Percentiles rank a stretch among this genome's conserved stretches.
Evolutionary conservation across 2,888 invertebrate genomes (phyloP).

Genomic region (Stenodema calcarata): DNA sequence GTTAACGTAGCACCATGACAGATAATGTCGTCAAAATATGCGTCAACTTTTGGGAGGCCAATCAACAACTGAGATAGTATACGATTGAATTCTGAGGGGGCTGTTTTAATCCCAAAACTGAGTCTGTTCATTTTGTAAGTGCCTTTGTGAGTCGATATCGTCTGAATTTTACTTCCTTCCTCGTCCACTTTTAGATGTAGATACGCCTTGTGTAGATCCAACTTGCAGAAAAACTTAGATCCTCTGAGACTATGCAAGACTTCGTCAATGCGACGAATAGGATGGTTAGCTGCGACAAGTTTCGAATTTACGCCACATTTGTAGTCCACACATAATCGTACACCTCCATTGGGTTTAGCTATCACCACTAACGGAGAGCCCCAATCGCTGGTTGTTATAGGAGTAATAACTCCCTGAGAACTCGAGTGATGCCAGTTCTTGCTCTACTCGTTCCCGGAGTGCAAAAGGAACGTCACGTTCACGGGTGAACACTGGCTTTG

Average conservation of each 20-base stretch:
- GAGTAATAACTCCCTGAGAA: slow-evolving; percentile 31
- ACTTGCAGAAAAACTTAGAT: slow-evolving; percentile 27
- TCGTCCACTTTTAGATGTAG: slow-evolving; percentile 31
- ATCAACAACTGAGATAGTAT: slow-evolving; percentile 50
- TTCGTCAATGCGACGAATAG: slow-evolving; percentile 53
- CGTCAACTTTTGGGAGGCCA: slow-evolving; percentile 27
- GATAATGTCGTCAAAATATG: slow-evolving; percentile 46
- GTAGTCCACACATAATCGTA: slow-evolving; percentile 29
- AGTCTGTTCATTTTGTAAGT: slow-evolving; percentile 36
- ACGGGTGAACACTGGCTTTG: slow-evolving; percentile 15
- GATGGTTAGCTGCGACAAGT: slow-evolving; percentile 55
- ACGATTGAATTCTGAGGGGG: slow-evolving; percentile 53
- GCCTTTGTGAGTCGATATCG: slow-evolving; percentile 23
- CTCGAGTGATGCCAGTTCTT: background rate
- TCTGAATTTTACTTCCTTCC: slow-evolving; percentile 11
- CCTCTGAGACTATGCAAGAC: slow-evolving; percentile 34
- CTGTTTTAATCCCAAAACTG: slow-evolving; percentile 52
- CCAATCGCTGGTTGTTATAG: slow-evolving; percentile 48
- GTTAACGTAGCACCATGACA: slow-evolving; percentile 8
- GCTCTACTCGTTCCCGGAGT: background rate
- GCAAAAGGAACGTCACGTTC: slow-evolving; percentile 46
- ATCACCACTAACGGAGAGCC: slow-evolving; percentile 30
- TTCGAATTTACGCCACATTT: slow-evolving; percentile 31
- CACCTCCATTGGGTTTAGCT: slow-evolving; percentile 30
- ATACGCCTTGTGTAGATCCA: slow-evolving; percentile 34